Evolutionary conservation across 1,140 invertebrate species (phyloP).

Genomic region (Amphibalanus amphitrite): DNA sequence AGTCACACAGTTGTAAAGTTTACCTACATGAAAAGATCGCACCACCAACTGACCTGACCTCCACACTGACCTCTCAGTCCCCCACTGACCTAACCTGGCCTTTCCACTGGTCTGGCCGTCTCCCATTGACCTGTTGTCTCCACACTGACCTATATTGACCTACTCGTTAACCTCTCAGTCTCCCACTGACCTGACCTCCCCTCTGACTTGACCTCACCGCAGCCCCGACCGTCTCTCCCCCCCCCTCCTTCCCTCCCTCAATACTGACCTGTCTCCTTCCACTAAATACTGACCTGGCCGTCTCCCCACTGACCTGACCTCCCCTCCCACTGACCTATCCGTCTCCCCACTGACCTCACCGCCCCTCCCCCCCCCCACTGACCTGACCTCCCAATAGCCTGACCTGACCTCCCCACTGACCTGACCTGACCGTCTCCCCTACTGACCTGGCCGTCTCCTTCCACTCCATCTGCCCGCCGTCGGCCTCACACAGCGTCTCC

Average conservation of each 20-base stretch:
- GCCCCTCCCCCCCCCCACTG: no score
- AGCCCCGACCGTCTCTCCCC: no score
- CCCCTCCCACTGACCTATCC: constrained; percentile 53
- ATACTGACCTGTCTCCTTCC: no score
- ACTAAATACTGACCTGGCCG: constrained; percentile 25
- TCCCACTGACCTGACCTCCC: no score
- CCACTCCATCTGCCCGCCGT: constrained; percentile 33
- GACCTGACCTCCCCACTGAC: neutral
- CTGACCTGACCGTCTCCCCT: constrained; percentile 84
- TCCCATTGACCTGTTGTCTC: constrained; percentile 84
- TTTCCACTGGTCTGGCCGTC: no score
- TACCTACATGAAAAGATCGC: no score
- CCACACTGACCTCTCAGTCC: neutral
- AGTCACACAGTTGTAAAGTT: neutral
- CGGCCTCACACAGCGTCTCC: constrained; percentile 54
- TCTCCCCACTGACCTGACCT: constrained; percentile 59
- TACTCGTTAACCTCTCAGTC: constrained; percentile 81
- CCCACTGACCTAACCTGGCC: constrained; percentile 71
- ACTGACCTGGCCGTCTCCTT: constrained; percentile 67
- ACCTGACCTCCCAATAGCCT: no score
- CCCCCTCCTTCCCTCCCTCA: no score
- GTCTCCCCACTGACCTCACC: constrained; percentile 56
- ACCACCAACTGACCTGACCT: no score
- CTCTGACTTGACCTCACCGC: no score
- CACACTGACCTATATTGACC: no score